Percentiles rank a stretch among this genome's conserved stretches.
These are phyloP conservation scores for Centropus unirufus DNA, from an alignment of 2,113 vertebrate species.

Conservation along the genomic window DNA sequence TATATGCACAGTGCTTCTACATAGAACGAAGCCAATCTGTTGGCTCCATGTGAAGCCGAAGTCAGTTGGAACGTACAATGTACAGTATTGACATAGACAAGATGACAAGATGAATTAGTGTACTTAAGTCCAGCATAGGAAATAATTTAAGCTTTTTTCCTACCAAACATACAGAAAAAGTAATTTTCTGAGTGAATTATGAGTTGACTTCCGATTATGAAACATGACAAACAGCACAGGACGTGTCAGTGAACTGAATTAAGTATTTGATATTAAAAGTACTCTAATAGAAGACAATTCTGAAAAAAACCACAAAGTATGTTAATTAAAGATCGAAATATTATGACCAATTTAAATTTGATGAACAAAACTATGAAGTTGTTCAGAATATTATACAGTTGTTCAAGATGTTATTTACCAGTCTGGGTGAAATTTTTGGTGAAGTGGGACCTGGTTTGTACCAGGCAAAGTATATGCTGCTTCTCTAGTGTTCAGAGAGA, in stretches of 20 bases:
- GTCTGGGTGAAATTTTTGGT: background rate
- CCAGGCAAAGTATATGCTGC: background rate
- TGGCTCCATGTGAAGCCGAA: background rate
- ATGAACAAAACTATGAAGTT: background rate
- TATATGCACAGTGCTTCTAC: background rate
- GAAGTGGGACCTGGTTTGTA: background rate
- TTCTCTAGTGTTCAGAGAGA: background rate
- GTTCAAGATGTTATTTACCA: background rate
- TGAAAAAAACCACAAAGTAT: background rate
- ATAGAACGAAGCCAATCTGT: background rate
- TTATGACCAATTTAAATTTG: background rate
- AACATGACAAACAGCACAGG: background rate
- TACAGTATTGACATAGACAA: background rate
- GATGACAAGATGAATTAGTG: background rate
- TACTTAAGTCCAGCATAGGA: slow-evolving; percentile 8
- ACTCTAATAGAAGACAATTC: background rate
- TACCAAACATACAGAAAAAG: background rate
- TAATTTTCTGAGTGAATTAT: background rate
- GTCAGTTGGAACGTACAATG: background rate
- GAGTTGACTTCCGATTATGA: background rate
- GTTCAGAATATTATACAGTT: background rate
- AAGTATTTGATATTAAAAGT: background rate
- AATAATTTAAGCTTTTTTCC: background rate
- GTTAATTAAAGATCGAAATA: background rate
- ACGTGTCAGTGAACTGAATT: background rate